phyloP scores from a whole-genome alignment of 1,140 invertebrate genomes.

The Pseudomyrmex dendroicus region DNA sequence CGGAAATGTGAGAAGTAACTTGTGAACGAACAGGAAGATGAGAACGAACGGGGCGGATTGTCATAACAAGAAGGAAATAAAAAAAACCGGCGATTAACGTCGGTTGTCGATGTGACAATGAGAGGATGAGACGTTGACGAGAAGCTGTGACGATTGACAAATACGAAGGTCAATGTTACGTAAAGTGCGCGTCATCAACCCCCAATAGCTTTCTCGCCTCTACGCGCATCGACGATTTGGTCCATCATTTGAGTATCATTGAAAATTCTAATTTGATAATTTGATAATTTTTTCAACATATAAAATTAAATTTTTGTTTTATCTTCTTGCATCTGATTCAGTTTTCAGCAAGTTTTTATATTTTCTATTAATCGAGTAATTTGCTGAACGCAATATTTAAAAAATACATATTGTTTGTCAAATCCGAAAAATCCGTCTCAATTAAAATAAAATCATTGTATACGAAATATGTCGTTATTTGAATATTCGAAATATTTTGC shows the following conservation, averaged over 20 bases:
- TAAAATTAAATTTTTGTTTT: too few relatives aligned
- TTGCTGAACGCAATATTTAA: not conserved
- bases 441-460: too few relatives aligned
- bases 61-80: not conserved
- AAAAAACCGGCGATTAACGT: not conserved
- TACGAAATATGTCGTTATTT: not conserved
- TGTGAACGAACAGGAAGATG: too few relatives aligned
- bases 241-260: not conserved
- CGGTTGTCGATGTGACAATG: conserved; percentile 30
- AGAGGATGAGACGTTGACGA: conserved; percentile 66
- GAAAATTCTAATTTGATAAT: not conserved
- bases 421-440: too few relatives aligned
- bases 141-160: conserved; percentile 74
- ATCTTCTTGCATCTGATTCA: too few relatives aligned
- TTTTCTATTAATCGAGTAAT: not conserved
- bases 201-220: conserved; percentile 38
- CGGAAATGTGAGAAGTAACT: too few relatives aligned
- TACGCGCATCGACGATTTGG: not conserved
- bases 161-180: conserved; percentile 81
- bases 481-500: not conserved
- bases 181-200: conserved; percentile 73
- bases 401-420: not conserved
- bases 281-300: too few relatives aligned
- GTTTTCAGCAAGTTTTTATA: too few relatives aligned
- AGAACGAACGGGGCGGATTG: too few relatives aligned